Base-by-base conservation (phyloP, 2,888 invertebrate genomes). In the Willowsia nigromaculata region DNA sequence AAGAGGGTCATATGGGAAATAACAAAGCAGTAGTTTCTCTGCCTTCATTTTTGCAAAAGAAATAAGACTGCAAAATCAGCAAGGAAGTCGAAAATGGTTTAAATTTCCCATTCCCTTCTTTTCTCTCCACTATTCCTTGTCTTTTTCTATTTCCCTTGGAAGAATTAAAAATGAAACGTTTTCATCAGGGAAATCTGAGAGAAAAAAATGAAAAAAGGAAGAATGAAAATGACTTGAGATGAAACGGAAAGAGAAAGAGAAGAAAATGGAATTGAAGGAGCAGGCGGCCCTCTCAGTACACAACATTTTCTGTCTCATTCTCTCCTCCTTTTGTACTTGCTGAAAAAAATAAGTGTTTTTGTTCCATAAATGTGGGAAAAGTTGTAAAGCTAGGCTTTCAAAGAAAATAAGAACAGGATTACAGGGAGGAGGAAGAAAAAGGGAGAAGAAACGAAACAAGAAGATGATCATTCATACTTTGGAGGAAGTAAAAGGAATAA, bases 131-230 rank as follows among this genome's bases (percentile, higher is more conserved):
- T 68, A 15, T 74, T 68, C 40, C 71, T 11, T 82, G 81, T 81
- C 87, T 71, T 74, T 47, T 15, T 37, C 43, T 30, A 85, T 85
- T 85, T 85, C 78, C 78, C 78, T 37, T 43, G 85, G 53, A 82
- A 74, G 87, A 87, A 87, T 87, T 87, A 82, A 82, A 87, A 87
- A 87, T 81, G 87, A 87, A 81, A 68, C 27, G 82, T 82, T 88
- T 88, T 74, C 88, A 82, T 74, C 59, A 59, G 88, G 88, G 88
- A 88, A 88, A 88, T 82, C 76, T 82, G 82, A 62, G 82, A 53
- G 82, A 53, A 80, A 53, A 22, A 5, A 76, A 9, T 25, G 56
- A 27, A 40, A 33, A 53, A 22, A 33, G 59, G 62, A 78, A 62
- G 59, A 68, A 13, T 50, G 56, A 27, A 27, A 15, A 50, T 18